These are phyloP conservation scores for Phyllopteryx taeniolatus DNA, from an alignment of 2,113 vertebrate species.

Conservation along the genomic window DNA sequence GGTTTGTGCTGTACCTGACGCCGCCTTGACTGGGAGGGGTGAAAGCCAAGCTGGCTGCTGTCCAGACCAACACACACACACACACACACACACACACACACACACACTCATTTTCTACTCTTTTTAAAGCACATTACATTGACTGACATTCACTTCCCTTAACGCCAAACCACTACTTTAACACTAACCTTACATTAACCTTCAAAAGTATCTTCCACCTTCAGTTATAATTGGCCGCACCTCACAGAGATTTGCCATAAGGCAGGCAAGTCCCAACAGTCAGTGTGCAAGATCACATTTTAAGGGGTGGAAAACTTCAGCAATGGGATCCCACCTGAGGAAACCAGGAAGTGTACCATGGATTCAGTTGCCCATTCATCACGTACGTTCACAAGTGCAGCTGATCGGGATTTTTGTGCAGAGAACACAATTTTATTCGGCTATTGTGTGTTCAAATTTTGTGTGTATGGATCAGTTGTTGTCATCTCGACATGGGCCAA, in stretches of 20 bases:
- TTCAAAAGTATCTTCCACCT: background rate
- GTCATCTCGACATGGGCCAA: background rate
- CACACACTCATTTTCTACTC: background rate
- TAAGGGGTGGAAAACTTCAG: background rate
- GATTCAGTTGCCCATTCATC: background rate
- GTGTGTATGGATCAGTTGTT: background rate
- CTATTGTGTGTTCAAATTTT: background rate
- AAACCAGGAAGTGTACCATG: background rate
- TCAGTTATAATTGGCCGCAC: background rate
- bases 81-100: background rate
- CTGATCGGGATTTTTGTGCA: background rate
- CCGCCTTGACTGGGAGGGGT: background rate
- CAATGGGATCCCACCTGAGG: background rate
- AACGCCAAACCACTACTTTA: background rate
- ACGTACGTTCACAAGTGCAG: too few species aligned
- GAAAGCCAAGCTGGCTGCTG: background rate
- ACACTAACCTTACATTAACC: background rate
- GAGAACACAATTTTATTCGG: background rate
- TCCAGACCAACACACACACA: background rate
- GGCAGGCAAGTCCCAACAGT: conserved; percentile 2
- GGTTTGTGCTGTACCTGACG: conserved; percentile 2
- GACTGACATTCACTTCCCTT: background rate
- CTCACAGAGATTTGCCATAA: background rate
- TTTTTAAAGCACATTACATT: conserved; percentile 1
- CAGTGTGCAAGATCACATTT: background rate